These are phyloP conservation scores for Nyctereutes procyonoides DNA, from an alignment of 2,113 vertebrate genomes.

Conservation along the genomic window DNA sequence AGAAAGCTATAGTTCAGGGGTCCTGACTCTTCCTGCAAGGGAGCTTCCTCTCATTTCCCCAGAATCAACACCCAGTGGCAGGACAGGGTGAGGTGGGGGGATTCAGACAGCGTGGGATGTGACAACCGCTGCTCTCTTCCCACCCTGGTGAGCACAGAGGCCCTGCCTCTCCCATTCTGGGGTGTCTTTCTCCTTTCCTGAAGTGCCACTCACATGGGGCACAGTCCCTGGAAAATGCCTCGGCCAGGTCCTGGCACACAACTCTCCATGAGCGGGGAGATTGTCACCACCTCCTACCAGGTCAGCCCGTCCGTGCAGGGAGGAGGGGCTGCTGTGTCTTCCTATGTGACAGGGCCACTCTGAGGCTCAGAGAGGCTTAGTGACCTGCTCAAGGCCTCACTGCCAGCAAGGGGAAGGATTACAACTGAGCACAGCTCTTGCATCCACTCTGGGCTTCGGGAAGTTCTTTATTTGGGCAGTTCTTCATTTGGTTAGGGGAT, in stretches of 20 bases:
- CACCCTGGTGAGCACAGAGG: neutral
- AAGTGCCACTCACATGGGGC: neutral
- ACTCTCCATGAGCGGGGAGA: neutral
- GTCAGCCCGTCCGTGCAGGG: neutral
- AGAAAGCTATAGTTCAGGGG: neutral
- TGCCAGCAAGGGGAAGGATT: neutral
- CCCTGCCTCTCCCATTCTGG: neutral
- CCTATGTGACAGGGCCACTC: neutral
- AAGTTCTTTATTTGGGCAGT: neutral
- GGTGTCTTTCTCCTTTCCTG: neutral
- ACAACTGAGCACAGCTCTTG: neutral
- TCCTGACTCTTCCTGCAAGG: rapidly evolving
- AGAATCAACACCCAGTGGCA: rapidly evolving
- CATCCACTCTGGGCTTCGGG: rapidly evolving
- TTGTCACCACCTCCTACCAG: neutral
- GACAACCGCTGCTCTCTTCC: neutral
- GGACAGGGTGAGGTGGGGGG: neutral
- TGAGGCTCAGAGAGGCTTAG: neutral
- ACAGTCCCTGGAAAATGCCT: neutral
- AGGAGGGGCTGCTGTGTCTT: neutral
- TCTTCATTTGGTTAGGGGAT: neutral
- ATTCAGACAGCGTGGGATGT: neutral
- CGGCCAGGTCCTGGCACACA: neutral
- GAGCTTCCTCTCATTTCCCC: neutral
- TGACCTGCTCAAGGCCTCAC: neutral